Base-by-base conservation (phyloP, 2,797 vertebrate species). In the Knipowitschia caucasica region DNA sequence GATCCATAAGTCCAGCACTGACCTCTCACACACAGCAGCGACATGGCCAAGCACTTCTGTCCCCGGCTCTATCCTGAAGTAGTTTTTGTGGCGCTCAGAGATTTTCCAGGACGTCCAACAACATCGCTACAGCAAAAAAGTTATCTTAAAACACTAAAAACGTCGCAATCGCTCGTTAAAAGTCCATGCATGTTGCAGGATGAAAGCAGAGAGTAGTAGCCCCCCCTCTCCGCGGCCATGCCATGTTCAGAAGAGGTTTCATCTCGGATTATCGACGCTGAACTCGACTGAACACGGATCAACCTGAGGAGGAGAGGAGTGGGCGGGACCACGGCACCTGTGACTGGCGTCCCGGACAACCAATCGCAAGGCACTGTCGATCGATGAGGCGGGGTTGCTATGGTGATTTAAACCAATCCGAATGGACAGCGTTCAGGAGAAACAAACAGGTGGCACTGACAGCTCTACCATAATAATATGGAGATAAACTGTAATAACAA, bases 1-100 rank as follows among this genome's bases (percentile, higher is more conserved):
- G 49, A 30, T 11, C 0, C 49, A 8, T 24, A 57, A 20, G 0
- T 18, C 12, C 10, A 1, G 46, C 53, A 76, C 86, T 66, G 30
- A 91, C 91, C 90, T 87, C 86, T 79, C 49, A 92, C 91, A 65
- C 91, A 92, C 18, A 92, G 85, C 14, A 92, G 59, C 74, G 90
- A 91, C 91, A 92, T 92, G 80, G 74, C 84, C 78, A 53, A 64
- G 68, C 65, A 73, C 63, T 65, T 60, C 64, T 62, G 50, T 66
- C 72, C 75, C n/a, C n/a, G n/a, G n/a, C n/a, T n/a, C n/a, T n/a
- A n/a, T n/a, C n/a, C n/a, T n/a, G n/a, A n/a, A 42, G 56, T 44
- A 74, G 61, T 87, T 64, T 75, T 18, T 63, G 25, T 30, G 26
- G 44, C 56, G 57, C 34, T 81, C 59, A 74, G 73, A 69, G 70